A percentile compares a stretch with the other conserved stretches of the same genome.
These are phyloP conservation scores for Cheirogaleus medius DNA, from an alignment of 2,113 vertebrate genomes.

Conservation along the genomic window DNA sequence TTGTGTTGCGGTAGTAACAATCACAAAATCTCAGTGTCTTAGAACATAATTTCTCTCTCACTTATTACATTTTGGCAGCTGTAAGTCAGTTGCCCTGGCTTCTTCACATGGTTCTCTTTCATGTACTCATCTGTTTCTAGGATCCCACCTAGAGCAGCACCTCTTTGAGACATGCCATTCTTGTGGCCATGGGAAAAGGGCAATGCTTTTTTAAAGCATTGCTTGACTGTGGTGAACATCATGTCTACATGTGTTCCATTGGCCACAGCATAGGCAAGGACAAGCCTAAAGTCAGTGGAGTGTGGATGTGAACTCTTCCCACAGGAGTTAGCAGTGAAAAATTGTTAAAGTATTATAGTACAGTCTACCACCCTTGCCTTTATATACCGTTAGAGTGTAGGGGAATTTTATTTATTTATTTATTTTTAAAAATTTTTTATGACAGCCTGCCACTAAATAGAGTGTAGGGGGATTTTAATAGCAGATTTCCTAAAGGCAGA, in stretches of 20 bases:
- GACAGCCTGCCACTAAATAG: neutral
- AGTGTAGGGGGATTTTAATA: neutral
- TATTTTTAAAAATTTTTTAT: too few relatives aligned
- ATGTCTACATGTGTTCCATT: neutral
- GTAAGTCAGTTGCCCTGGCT: neutral
- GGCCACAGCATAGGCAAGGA: neutral
- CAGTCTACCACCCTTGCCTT: neutral
- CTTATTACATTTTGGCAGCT: neutral
- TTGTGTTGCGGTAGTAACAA: conserved; percentile 23
- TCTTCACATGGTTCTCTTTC: neutral
- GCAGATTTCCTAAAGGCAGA: neutral
- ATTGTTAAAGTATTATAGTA: neutral
- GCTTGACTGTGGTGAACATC: neutral
- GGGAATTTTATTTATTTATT: neutral
- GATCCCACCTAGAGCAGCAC: neutral
- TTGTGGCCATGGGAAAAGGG: neutral
- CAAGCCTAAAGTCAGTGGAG: neutral
- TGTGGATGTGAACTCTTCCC: neutral
- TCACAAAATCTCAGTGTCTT: neutral
- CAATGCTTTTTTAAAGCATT: conserved; percentile 16
- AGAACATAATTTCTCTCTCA: neutral
- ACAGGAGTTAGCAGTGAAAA: neutral
- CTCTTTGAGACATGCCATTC: neutral
- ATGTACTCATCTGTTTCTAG: neutral
- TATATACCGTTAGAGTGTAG: neutral